Evolutionary conservation across 2,797 vertebrate species (phyloP).

Genomic region (Myotis daubentonii): DNA sequence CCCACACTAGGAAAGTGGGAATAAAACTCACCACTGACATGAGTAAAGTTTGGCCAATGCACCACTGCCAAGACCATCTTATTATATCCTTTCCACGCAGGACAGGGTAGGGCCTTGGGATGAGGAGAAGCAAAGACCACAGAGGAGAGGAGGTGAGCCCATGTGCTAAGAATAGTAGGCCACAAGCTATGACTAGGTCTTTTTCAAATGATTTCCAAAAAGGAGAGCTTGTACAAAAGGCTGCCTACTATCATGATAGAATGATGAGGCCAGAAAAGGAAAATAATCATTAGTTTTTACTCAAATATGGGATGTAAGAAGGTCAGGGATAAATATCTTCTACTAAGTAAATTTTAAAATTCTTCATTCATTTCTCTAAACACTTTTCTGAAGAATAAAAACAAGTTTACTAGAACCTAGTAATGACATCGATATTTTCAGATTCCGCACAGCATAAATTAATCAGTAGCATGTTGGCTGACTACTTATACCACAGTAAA

Average conservation of each 20-base stretch:
- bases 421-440: constrained; percentile 3
- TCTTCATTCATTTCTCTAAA: background rate
- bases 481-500: background rate
- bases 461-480: background rate
- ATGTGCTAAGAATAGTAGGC: background rate
- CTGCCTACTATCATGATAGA: background rate
- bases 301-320: background rate
- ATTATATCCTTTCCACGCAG: background rate
- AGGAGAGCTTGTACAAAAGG: background rate
- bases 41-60: background rate
- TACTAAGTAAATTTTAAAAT: background rate
- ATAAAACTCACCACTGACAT: background rate
- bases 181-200: background rate
- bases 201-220: constrained; percentile 14
- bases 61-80: background rate
- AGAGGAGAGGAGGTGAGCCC: background rate
- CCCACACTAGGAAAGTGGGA: background rate
- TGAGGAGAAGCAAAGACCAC: background rate
- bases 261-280: background rate
- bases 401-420: background rate
- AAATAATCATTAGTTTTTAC: background rate
- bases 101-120: background rate
- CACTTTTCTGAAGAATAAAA: background rate
- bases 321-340: background rate
- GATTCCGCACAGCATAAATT: background rate